phyloP scores from a whole-genome alignment of 2,888 invertebrate species.

The Ceratothoa steindachneri region DNA sequence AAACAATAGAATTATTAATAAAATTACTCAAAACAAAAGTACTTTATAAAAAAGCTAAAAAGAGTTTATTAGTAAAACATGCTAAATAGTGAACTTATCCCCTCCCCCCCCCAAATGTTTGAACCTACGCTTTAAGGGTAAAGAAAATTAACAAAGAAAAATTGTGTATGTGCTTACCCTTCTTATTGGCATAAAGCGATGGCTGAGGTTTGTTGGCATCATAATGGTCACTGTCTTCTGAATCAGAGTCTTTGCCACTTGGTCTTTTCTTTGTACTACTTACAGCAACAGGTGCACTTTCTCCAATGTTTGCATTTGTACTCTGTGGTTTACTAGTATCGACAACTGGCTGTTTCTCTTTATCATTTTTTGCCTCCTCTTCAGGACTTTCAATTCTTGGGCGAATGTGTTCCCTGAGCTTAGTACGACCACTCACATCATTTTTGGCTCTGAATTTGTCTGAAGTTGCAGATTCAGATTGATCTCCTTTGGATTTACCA shows the following conservation, averaged over 20 bases:
- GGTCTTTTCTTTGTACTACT: neutral
- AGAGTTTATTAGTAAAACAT: too few relatives aligned
- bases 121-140: too few relatives aligned
- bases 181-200: slow-evolving; percentile 26
- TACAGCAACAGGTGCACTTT: neutral
- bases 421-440: neutral
- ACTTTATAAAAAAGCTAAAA: too few relatives aligned
- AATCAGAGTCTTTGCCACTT: slow-evolving; percentile 20
- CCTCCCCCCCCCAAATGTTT: too few relatives aligned
- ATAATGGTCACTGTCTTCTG: slow-evolving; percentile 46
- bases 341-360: too few relatives aligned
- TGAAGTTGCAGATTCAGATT: neutral
- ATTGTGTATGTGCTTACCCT: slow-evolving; percentile 31
- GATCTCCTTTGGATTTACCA: neutral
- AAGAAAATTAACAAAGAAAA: neutral
- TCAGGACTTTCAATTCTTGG: neutral
- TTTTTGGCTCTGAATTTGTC: too few relatives aligned
- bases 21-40: too few relatives aligned
- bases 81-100: too few relatives aligned
- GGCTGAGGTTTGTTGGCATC: slow-evolving; percentile 35
- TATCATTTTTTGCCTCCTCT: neutral
- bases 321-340: neutral
- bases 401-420: slow-evolving; percentile 1
- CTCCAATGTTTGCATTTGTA: neutral
- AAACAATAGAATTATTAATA: too few relatives aligned